Evolutionary conservation across 2,888 invertebrate species (phyloP), one percentile per base, ranked within the genome.

Genomic region (Tridacna crocea): DNA sequence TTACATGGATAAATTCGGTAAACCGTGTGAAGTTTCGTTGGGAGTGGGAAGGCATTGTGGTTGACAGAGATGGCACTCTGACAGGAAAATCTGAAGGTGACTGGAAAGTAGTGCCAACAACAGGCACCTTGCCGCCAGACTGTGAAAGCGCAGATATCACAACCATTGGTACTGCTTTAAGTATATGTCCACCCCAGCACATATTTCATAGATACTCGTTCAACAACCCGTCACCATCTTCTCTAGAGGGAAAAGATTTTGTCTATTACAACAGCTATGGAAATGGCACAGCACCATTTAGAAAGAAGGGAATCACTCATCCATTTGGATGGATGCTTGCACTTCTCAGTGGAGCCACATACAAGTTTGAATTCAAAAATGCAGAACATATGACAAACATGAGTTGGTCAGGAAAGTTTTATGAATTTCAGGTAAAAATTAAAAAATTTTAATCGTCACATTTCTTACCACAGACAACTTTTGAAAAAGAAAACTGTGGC

Each of bases 11-110:
- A 11, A 92, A 93, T 85, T 87, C 92, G 10, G 79, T 88, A 13
- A 90, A 90, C 47, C 85, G 87, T 74, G 88, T 70, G 15, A 17
- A 48, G 0, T 90, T 73, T 80, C 89, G 68, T 11, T 91, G 91
- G 91, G 79, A 84, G 27, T 81, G 88, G 47, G 92, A 91, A 74
- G 90, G 90, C 11, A 83, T 91, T 0, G 77, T 92, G 6, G 51
- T 88, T 13, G 93, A 94, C 77, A 55, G 85, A 15, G 94, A 94
- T 80, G 94, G 93, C 11, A 85, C 90, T 8, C 77, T 93, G 15
- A 90, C 91, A 11, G 92, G 91, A 17, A 77, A 79, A 36, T 51
- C 70, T 13, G 65, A 85, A 0, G 76, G 58, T 46, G 79, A 78
- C 60, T 86, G 83, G 72, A 88, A 85, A 24, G 88, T 93, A 6